Evolutionary conservation across 1,140 invertebrate species (phyloP).

Genomic region (Planococcus citri): DNA sequence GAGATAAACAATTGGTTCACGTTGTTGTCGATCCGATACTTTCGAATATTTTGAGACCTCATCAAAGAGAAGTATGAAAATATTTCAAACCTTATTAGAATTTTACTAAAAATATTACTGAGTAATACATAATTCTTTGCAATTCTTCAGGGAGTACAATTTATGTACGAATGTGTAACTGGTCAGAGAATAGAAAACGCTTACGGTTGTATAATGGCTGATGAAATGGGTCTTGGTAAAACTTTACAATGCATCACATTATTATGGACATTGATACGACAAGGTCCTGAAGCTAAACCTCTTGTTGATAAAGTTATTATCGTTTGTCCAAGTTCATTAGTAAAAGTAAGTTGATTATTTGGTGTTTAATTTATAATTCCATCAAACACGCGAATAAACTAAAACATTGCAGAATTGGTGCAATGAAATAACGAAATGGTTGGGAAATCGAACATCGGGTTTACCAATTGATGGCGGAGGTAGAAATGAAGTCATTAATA

Average conservation of each 20-base stretch:
- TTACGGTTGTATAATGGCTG: slow-evolving; percentile 96
- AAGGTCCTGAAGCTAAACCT: slow-evolving; percentile 71
- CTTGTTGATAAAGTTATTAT: slow-evolving; percentile 85
- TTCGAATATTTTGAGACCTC: slow-evolving; percentile 81
- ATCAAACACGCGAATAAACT: slow-evolving; percentile 14
- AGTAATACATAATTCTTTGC: neutral
- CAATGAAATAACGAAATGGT: slow-evolving; percentile 97
- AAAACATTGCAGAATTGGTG: slow-evolving; percentile 71
- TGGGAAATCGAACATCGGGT: slow-evolving; percentile 66
- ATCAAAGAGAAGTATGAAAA: slow-evolving; percentile 75
- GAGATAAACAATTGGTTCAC: slow-evolving; percentile 58
- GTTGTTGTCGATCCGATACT: slow-evolving; percentile 90
- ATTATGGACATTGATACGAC: slow-evolving; percentile 84
- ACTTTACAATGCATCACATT: slow-evolving; percentile 96
- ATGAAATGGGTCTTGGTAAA: slow-evolving; percentile 96
- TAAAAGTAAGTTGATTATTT: slow-evolving; percentile 47
- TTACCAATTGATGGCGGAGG: slow-evolving; percentile 84
- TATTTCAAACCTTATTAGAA: slow-evolving; percentile 21
- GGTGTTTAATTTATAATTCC: neutral
- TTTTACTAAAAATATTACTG: too few relatives aligned
- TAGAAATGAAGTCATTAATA: slow-evolving; percentile 74
- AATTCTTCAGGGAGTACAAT: slow-evolving; percentile 71
- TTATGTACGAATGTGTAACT: slow-evolving; percentile 99
- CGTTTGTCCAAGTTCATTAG: slow-evolving; percentile 91
- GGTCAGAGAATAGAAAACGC: slow-evolving; percentile 75